Base-by-base conservation (phyloP, 1,140 invertebrate species). In the Andricus grossulariae region DNA sequence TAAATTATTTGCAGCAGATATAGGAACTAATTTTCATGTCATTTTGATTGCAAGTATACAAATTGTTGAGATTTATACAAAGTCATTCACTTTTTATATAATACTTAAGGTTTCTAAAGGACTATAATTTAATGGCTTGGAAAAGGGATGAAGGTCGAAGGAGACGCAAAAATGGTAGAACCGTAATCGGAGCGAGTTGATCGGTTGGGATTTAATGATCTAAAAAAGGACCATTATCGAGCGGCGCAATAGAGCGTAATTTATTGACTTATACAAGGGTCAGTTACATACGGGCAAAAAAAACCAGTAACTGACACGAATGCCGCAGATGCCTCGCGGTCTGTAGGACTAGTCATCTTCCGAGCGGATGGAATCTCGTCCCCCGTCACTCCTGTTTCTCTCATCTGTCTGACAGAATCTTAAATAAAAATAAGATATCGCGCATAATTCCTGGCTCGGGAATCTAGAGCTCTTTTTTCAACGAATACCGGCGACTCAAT, bases 261-360 rank as follows among this genome's bases (percentile, higher is more conserved):
- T 66, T 66, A 66, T 66, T 45, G 60, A 66, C 60, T 66, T 39
- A 66, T 32, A 66, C 60, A 66, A 66, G 60, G 60, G 60, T 66
- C 60, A 66, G 60, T 66, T 66, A 66, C 45, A 66, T 39, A 39
- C 15, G 60, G 6, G 21, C 25, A 32, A 39, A 66, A 66, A 60
- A 66, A 66, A 39, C 60, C 25, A 66, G 60, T 66, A 66, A 66
- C 60, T 66, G 57, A 79, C 78, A 74, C 70, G 74, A 81, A 79
- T 81, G 51, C 77, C 77, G 49, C n/a, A 77, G 49, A 79, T 81
- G 66, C 77, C 71, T 79, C 54, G 57, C 74, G 77, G 77, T 79
- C 74, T 76, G 54, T 76, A 39, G 75, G 75, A 74, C 73, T 81
- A 66, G 71, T 75, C 77, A 71, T 76, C 77, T 72, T 13, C 19